Evolutionary conservation across 2,888 invertebrate genomes (phyloP).

Genomic region (Meteorus colon): DNA sequence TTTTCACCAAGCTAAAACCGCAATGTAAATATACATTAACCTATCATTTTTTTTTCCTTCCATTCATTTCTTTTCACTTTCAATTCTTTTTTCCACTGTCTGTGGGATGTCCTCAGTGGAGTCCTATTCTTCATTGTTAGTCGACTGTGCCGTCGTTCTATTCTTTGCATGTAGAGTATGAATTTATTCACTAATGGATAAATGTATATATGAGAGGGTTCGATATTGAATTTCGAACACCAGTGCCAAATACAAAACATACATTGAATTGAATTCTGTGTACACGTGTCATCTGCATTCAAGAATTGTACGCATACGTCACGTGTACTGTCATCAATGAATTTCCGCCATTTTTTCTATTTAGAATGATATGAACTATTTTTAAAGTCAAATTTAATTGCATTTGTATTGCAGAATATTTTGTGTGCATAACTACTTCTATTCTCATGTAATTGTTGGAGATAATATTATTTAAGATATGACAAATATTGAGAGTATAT

Average conservation of each 20-base stretch:
- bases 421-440: too few relatives aligned
- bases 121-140: slow-evolving; percentile 8
- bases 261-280: background rate
- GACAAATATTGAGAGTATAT: background rate
- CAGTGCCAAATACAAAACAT: background rate
- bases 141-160: background rate
- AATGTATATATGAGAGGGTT: background rate
- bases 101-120: background rate
- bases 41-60: slow-evolving; percentile 11
- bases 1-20: slow-evolving; percentile 4
- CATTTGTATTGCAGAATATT: too few relatives aligned
- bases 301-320: background rate
- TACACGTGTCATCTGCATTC: background rate
- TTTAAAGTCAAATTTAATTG: too few relatives aligned
- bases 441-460: too few relatives aligned
- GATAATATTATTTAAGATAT: background rate
- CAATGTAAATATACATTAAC: slow-evolving; percentile 15
- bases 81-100: slow-evolving; percentile 5
- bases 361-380: too few relatives aligned
- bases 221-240: slow-evolving; percentile 1
- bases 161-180: slow-evolving; percentile 12
- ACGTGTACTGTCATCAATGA: background rate
- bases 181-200: background rate
- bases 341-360: background rate
- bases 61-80: slow-evolving; percentile 2